Percentiles rank a stretch among this genome's conserved stretches.
Conservation (phyloP, 2,888 invertebrate genomes). For the Drosophila longiperda region DNA sequence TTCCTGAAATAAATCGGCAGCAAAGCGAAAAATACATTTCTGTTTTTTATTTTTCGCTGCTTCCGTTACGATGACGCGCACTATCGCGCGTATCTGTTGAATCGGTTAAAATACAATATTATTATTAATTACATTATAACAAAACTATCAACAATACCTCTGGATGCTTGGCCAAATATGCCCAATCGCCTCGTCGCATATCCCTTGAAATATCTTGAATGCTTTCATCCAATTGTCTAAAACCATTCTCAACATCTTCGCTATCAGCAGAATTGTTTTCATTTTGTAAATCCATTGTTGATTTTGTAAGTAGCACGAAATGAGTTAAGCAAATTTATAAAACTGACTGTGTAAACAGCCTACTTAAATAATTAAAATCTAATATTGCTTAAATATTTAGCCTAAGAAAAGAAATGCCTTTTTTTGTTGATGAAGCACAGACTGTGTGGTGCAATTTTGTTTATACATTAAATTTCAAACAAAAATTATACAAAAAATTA, state of each 20-base stretch:
- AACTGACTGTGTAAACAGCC: constrained; percentile 3
- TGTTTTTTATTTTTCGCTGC: constrained; percentile 31
- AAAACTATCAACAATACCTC: constrained; percentile 32
- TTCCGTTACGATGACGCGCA: constrained; percentile 54
- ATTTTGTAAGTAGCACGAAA: not conserved
- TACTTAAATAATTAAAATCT: not conserved
- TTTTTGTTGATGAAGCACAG: too few relatives aligned
- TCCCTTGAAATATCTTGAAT: constrained; percentile 39
- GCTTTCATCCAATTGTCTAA: constrained; percentile 34
- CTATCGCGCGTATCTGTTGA: constrained; percentile 52
- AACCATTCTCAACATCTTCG: constrained; percentile 13
- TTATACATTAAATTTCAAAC: too few relatives aligned
- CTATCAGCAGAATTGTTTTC: not conserved
- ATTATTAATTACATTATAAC: too few relatives aligned
- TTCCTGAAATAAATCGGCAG: constrained; percentile 37
- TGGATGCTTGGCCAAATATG: constrained; percentile 53
- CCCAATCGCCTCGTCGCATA: constrained; percentile 59
- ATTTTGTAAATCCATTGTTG: constrained; percentile 6
- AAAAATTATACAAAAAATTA: too few relatives aligned
- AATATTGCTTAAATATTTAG: not conserved
- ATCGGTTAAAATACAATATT: not conserved
- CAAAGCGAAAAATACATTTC: constrained; percentile 36
- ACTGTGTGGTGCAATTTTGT: too few relatives aligned
- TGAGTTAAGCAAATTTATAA: not conserved
- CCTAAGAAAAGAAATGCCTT: too few relatives aligned